phyloP scores from a whole-genome alignment of 2,888 invertebrate genomes.

The Tricholauxania praeusta region DNA sequence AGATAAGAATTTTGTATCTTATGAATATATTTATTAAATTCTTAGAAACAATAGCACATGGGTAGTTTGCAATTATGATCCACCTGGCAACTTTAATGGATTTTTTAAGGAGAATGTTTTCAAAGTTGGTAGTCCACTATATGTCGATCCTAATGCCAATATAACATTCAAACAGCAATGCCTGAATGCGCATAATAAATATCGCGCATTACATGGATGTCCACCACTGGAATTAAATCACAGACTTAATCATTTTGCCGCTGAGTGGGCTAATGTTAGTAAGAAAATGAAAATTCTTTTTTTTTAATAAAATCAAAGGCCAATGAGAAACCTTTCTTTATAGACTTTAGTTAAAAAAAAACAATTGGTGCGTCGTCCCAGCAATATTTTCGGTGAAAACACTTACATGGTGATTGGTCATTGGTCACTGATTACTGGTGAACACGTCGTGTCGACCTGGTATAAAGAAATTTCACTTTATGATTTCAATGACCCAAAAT shows the following conservation, averaged over 20 bases:
- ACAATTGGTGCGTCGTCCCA: constrained; percentile 79
- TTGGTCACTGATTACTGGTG: constrained; percentile 69
- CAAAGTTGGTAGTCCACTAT: too few relatives aligned
- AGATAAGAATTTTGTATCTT: too few relatives aligned
- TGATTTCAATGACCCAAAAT: constrained; percentile 74
- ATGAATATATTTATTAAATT: not conserved
- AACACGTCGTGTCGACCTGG: constrained; percentile 71
- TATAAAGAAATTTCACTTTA: constrained; percentile 81
- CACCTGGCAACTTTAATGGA: constrained; percentile 88
- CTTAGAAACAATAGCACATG: constrained; percentile 72
- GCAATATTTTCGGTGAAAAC: constrained; percentile 86
- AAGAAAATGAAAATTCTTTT: not conserved
- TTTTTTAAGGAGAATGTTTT: constrained; percentile 80
- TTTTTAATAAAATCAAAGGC: not conserved
- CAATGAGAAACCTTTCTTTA: not conserved
- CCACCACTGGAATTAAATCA: constrained; percentile 75
- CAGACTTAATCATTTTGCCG: constrained; percentile 75
- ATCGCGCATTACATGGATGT: constrained; percentile 77
- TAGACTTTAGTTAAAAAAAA: constrained; percentile 67
- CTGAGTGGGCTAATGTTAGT: constrained; percentile 78
- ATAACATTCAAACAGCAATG: constrained; percentile 14
- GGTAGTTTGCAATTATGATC: constrained; percentile 91
- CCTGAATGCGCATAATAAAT: constrained; percentile 74
- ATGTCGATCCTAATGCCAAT: too few relatives aligned
- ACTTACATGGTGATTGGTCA: constrained; percentile 81